Conservation (phyloP, 2,888 invertebrate species). For the Ophraella communa region DNA sequence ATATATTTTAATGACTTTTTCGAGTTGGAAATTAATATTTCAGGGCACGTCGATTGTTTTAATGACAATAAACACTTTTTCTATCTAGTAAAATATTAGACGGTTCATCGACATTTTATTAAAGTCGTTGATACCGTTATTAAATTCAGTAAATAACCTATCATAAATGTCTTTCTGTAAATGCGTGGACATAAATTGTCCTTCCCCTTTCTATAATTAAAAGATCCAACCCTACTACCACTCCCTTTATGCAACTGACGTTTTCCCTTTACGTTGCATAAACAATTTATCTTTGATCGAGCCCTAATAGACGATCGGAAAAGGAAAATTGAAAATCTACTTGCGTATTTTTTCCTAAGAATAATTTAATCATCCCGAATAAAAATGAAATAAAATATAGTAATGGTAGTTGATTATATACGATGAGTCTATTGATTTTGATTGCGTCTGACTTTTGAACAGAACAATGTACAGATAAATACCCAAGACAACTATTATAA, state of each 20-base stretch:
- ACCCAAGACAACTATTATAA: too few relatives aligned
- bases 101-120: conserved; percentile 22
- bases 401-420: neutral
- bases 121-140: conserved; percentile 30
- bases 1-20: too few relatives aligned
- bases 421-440: neutral
- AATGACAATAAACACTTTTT: neutral
- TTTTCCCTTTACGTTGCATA: conserved; percentile 47
- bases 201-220: conserved; percentile 54
- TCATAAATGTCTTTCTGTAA: conserved; percentile 47
- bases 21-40: too few relatives aligned
- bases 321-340: conserved; percentile 20
- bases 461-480: too few relatives aligned
- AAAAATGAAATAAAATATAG: neutral
- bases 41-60: too few relatives aligned
- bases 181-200: conserved; percentile 49
- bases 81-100: too few relatives aligned
- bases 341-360: conserved; percentile 2
- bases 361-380: neutral
- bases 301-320: conserved; percentile 22
- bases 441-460: too few relatives aligned
- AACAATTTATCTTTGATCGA: conserved; percentile 41
- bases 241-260: conserved; percentile 46
- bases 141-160: conserved; percentile 47
- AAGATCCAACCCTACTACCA: conserved; percentile 49